Evolutionary conservation across 2,113 vertebrate species (phyloP).

Genomic region (Nerophis ophidion): DNA sequence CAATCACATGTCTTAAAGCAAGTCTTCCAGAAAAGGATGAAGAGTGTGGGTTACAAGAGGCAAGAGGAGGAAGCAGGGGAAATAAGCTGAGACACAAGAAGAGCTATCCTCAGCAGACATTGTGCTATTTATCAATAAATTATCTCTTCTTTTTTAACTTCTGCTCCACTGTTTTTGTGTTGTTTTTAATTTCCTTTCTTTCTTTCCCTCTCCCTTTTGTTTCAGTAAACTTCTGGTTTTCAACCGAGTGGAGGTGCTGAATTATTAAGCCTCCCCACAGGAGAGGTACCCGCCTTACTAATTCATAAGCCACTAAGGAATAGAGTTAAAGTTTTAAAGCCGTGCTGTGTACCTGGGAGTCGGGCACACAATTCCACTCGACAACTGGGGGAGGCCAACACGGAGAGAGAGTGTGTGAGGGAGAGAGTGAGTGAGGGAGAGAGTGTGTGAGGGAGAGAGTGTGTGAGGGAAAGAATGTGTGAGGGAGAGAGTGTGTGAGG

Average conservation of each 20-base stretch:
- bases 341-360: constrained; percentile 58
- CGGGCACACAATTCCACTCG: constrained; percentile 49
- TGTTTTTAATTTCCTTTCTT: neutral
- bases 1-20: constrained; percentile 17
- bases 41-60: constrained; percentile 10
- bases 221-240: constrained; percentile 77
- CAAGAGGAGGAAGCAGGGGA: constrained; percentile 4
- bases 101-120: constrained; percentile 60
- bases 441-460: neutral
- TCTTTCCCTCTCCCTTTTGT: constrained; percentile 57
- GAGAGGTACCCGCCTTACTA: constrained; percentile 74
- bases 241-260: constrained; percentile 62
- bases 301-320: constrained; percentile 79
- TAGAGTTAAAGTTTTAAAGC: constrained; percentile 75
- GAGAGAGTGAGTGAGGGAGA: no score
- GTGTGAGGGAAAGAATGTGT: neutral
- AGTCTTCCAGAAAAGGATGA: neutral
- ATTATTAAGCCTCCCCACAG: constrained; percentile 79
- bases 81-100: constrained; percentile 41
- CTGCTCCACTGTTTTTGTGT: constrained; percentile 28
- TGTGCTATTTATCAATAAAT: constrained; percentile 79
- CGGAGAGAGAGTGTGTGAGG: no score
- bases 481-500: neutral
- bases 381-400: constrained; percentile 44
- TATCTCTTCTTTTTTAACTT: constrained; percentile 57